phyloP scores from a whole-genome alignment of 2,113 vertebrate species.

The Corythoichthys intestinalis region DNA sequence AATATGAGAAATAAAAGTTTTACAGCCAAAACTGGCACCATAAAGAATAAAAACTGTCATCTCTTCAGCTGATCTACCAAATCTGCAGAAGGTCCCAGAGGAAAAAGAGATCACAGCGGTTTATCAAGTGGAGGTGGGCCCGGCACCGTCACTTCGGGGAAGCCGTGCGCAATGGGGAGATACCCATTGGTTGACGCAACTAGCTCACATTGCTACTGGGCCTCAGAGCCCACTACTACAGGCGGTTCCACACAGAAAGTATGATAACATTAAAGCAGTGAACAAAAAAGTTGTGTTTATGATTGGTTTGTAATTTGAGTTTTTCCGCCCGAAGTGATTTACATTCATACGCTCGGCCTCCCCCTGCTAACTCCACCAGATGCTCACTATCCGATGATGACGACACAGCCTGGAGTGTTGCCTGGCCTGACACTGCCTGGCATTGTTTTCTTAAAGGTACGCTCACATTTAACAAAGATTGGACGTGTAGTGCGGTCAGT shows the following conservation, averaged over 20 bases:
- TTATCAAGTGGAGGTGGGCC: slow-evolving; percentile 79
- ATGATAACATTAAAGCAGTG: no score
- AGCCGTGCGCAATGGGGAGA: slow-evolving; percentile 19
- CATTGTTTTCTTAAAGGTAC: slow-evolving; percentile 97
- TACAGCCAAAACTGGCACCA: background rate
- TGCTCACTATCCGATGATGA: slow-evolving; percentile 90
- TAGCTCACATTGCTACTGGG: slow-evolving; percentile 61
- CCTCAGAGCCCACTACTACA: slow-evolving; percentile 59
- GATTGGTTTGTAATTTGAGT: slow-evolving; percentile 56
- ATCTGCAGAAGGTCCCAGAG: slow-evolving; percentile 88
- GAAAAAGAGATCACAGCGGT: slow-evolving; percentile 78
- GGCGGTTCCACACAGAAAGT: slow-evolving; percentile 39
- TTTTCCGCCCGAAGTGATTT: slow-evolving; percentile 89
- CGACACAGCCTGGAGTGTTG: slow-evolving; percentile 95
- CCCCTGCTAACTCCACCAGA: slow-evolving; percentile 78
- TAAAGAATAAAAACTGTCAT: background rate
- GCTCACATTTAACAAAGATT: background rate
- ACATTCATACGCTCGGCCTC: slow-evolving; percentile 96
- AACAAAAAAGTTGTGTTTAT: background rate
- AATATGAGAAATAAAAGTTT: no score
- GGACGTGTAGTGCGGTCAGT: no score
- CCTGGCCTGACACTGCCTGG: slow-evolving; percentile 92
- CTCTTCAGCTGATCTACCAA: slow-evolving; percentile 88
- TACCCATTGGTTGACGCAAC: slow-evolving; percentile 61
- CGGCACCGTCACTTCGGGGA: slow-evolving; percentile 84